phyloP scores from a whole-genome alignment of 2,113 vertebrate genomes.

The Stigmatopora nigra region DNA sequence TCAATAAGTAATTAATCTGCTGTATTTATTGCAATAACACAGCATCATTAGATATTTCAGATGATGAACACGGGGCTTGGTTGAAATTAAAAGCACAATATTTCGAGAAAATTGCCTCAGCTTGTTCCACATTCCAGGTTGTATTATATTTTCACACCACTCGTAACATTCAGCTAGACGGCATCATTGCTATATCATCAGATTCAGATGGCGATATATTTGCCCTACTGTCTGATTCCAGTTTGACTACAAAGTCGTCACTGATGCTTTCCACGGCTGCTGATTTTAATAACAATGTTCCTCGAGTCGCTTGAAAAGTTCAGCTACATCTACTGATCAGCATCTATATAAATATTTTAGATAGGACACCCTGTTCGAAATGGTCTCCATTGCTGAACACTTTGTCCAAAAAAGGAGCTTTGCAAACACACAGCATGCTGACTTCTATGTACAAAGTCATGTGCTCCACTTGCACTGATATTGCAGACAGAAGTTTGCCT shows the following conservation, averaged over 20 bases:
- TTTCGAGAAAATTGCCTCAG: too few relatives aligned
- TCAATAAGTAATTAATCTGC: too few relatives aligned
- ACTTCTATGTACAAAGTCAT: not conserved
- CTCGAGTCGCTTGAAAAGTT: constrained; percentile 21
- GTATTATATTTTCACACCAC: not conserved
- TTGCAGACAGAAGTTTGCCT: not conserved
- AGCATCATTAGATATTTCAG: not conserved
- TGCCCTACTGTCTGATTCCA: not conserved
- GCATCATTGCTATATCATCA: not conserved
- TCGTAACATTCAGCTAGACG: not conserved
- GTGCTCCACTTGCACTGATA: constrained; percentile 9
- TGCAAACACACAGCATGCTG: not conserved
- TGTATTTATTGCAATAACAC: too few relatives aligned
- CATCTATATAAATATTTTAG: constrained; percentile 50
- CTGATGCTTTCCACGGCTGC: not conserved
- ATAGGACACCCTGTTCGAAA: constrained; percentile 28
- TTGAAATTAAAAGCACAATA: not conserved
- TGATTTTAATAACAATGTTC: not conserved
- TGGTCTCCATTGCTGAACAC: constrained; percentile 15
- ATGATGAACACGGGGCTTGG: not conserved
- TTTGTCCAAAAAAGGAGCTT: not conserved
- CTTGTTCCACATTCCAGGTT: not conserved
- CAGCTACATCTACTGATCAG: constrained; percentile 26
- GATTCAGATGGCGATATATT: not conserved
- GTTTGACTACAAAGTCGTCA: not conserved